Percentiles rank a stretch among this genome's conserved stretches.
Conservation (phyloP, 2,888 invertebrate species). For the Heliconius charithonia region DNA sequence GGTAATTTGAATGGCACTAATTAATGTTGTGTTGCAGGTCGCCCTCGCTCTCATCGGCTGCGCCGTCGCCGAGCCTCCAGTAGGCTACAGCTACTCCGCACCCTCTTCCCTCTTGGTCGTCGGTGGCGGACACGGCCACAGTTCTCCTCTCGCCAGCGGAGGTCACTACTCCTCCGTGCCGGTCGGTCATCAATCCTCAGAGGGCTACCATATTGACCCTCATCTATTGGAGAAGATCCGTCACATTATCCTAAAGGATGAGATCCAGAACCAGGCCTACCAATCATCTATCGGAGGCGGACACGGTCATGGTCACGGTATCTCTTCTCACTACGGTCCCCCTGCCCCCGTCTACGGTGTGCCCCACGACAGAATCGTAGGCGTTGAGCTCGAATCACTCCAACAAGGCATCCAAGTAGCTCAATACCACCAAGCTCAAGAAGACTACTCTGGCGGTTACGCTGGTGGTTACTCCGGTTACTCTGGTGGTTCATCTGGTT, state of each 20-base stretch:
- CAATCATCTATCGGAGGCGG: slow-evolving; percentile 76
- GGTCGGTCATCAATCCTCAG: slow-evolving; percentile 90
- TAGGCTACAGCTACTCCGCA: slow-evolving; percentile 86
- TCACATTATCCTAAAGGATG: slow-evolving; percentile 92
- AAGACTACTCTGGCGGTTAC: slow-evolving; percentile 72
- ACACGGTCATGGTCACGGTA: slow-evolving; percentile 75
- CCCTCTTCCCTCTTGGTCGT: slow-evolving; percentile 85
- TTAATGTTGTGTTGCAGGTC: slow-evolving; percentile 64
- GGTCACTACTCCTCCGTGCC: slow-evolving; percentile 90
- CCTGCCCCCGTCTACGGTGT: slow-evolving; percentile 88
- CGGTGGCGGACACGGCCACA: slow-evolving; percentile 59
- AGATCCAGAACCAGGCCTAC: slow-evolving; percentile 83
- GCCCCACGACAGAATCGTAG: slow-evolving; percentile 88
- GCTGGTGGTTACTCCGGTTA: slow-evolving; percentile 71
- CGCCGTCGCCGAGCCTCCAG: slow-evolving; percentile 90
- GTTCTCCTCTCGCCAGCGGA: slow-evolving; percentile 83
- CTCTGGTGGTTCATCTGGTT: slow-evolving; percentile 67
- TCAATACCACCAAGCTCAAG: slow-evolving; percentile 90
- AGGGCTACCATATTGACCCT: slow-evolving; percentile 92
- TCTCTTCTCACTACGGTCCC: slow-evolving; percentile 87
- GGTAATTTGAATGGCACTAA: slow-evolving; percentile 19
- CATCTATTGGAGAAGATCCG: slow-evolving; percentile 92
- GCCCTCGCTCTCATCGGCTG: slow-evolving; percentile 90
- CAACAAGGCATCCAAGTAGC: slow-evolving; percentile 94
- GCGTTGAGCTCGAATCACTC: slow-evolving; percentile 92